Conservation (phyloP, 2,797 vertebrate genomes). For the Myripristis murdjan region DNA sequence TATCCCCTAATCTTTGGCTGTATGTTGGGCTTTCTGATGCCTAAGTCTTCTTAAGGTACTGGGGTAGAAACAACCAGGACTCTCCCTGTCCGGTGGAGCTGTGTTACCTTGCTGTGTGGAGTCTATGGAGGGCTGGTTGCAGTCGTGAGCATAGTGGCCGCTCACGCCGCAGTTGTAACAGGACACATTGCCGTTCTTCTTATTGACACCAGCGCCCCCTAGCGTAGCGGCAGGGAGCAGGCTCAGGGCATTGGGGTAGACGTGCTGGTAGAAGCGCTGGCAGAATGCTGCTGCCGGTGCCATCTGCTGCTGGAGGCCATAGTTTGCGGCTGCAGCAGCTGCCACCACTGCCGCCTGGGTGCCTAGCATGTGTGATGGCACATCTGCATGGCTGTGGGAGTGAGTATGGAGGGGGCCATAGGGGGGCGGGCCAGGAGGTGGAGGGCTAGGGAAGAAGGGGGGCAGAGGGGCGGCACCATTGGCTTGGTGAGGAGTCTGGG, state of each 20-base stretch:
- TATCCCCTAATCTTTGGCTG: too few relatives aligned
- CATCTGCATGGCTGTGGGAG: conserved; percentile 82
- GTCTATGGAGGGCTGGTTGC: conserved; percentile 94
- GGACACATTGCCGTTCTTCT: conserved; percentile 93
- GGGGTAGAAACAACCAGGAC: background rate
- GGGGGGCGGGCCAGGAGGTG: conserved; percentile 81
- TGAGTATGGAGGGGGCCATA: conserved; percentile 91
- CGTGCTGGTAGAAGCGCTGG: conserved; percentile 87
- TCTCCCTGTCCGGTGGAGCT: conserved; percentile 21
- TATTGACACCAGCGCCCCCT: conserved; percentile 88
- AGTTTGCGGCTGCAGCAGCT: conserved; percentile 80
- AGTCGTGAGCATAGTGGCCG: conserved; percentile 95
- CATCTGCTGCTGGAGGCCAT: conserved; percentile 93
- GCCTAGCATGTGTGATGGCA: conserved; percentile 87
- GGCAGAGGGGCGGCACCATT: conserved; percentile 87
- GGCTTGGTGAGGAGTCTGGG: conserved; percentile 92
- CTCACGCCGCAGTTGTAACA: conserved; percentile 96
- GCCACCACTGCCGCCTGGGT: conserved; percentile 80
- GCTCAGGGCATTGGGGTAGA: conserved; percentile 88
- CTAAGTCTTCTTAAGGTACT: background rate
- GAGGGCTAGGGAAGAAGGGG: conserved; percentile 88
- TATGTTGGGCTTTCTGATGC: background rate
- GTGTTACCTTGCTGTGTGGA: conserved; percentile 93
- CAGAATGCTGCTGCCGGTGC: conserved; percentile 89
- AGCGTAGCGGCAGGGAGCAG: conserved; percentile 87